Conservation (phyloP, 2,113 vertebrate genomes). For the Lates calcarifer region DNA sequence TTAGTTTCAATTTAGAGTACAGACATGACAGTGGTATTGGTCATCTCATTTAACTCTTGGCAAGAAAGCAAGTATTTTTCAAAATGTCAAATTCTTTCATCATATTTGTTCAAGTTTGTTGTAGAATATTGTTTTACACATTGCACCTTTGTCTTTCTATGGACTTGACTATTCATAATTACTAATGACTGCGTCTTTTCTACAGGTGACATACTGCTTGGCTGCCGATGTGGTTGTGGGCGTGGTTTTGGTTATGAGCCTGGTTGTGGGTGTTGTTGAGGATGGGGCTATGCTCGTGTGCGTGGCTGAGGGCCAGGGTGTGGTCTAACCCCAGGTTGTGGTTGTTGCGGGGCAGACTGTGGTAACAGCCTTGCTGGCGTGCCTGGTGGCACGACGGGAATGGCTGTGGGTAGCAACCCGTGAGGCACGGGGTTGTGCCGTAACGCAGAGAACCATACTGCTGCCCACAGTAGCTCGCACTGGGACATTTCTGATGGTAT, state of each 20-base stretch:
- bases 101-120: not conserved
- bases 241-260: conserved; percentile 63
- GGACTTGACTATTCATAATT: not conserved
- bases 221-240: conserved; percentile 66
- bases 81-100: conserved; percentile 5
- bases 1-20: not conserved
- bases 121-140: conserved; percentile 44
- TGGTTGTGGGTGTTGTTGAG: conserved; percentile 70
- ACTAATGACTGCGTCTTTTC: not conserved
- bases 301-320: conserved; percentile 52
- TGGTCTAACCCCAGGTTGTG: conserved; percentile 58
- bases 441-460: conserved; percentile 73
- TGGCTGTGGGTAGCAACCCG: conserved; percentile 55
- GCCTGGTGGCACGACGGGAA: conserved; percentile 63
- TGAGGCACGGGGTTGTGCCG: conserved; percentile 63
- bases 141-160: conserved; percentile 64
- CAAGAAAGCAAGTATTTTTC: not conserved
- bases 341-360: conserved; percentile 68
- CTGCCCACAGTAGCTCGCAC: conserved; percentile 68
- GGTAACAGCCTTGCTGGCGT: conserved; percentile 72
- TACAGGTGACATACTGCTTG: conserved; percentile 76
- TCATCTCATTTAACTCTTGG: not conserved
- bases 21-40: not conserved
- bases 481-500: conserved; percentile 72
- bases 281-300: conserved; percentile 65